Evolutionary conservation across 2,888 invertebrate genomes (phyloP), one percentile per base, ranked within the genome.

Genomic region (Catocala nupta): DNA sequence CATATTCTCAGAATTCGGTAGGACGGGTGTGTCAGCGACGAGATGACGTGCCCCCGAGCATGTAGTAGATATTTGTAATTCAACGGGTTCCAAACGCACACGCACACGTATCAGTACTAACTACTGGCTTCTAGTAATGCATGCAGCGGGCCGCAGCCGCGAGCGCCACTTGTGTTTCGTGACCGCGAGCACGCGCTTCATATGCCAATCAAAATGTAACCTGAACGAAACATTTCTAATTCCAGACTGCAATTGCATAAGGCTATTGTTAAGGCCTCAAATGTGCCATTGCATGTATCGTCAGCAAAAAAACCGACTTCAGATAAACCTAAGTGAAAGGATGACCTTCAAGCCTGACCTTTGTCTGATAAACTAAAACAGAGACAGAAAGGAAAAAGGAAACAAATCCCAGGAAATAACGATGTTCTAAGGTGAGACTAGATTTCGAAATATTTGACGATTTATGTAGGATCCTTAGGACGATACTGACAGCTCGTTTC

Each of bases 1-100:
- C 4, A 36, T 9, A 13, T 53, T 54, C 52, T 42, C 33, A 53
- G 52, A 52, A 52, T 47, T n/a, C 16, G 53, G 47, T 33, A 25
- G 50, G 53, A 75, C 71, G 72, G 75, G 77, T 78, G 82, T 81
- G 80, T 78, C 78, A 62, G 59, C 77, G 78, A 76, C 77, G 78
- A 64, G 68, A 55, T 73, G 84, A 81, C 84, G 85, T 81, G 85
- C 84, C 84, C 70, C 81, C 80, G 59, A 68, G 52, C 82, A 81
- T 72, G 81, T 71, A 62, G 57, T 71, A 62, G 57, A 62, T 71
- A 55, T 53, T 47, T 61, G 58, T 50, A 13, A 66, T 45, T 65
- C 49, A 49, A 59, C 39, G 47, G 52, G 58, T 45, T 52, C 25
- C 47, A 11, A 8, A 13, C 43, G 25, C 51, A 47, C 10, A 47